Evolutionary conservation across 1,140 invertebrate species (phyloP).

Genomic region (Camponotus floridanus): DNA sequence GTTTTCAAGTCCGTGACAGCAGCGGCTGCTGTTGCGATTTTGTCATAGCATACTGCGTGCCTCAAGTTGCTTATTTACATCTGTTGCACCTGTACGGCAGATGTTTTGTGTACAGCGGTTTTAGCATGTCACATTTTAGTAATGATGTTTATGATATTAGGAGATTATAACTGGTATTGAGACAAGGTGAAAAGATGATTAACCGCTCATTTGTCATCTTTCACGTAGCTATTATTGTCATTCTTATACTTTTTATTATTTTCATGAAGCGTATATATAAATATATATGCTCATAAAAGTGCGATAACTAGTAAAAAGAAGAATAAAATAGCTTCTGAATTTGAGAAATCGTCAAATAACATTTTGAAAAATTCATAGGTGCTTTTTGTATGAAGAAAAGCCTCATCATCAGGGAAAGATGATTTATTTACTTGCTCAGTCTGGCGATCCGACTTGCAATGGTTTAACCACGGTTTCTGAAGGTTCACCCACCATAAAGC

Average conservation of each 20-base stretch:
- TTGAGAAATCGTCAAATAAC: not conserved
- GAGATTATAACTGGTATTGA: not conserved
- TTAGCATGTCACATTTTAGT: slow-evolving; percentile 14
- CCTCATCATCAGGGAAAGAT: slow-evolving; percentile 79
- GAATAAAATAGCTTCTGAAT: not conserved
- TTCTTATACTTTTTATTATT: not conserved
- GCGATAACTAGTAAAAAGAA: not conserved
- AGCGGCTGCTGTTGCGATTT: slow-evolving; percentile 8
- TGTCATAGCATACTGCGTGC: not conserved
- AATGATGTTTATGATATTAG: not conserved
- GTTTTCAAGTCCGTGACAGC: not conserved
- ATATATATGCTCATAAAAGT: not conserved
- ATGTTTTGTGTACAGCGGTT: slow-evolving; percentile 28
- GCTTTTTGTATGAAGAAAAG: slow-evolving; percentile 88
- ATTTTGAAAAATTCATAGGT: slow-evolving; percentile 84
- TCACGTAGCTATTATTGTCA: slow-evolving; percentile 3
- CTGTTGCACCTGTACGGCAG: slow-evolving; percentile 22
- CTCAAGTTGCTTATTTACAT: slow-evolving; percentile 8
- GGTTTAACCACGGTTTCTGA: slow-evolving; percentile 87
- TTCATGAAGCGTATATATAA: not conserved
- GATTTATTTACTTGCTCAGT: slow-evolving; percentile 87
- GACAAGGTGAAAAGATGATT: slow-evolving; percentile 49
- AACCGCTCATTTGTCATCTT: slow-evolving; percentile 50
- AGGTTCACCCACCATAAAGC: slow-evolving; percentile 87
- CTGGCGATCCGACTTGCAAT: slow-evolving; percentile 89